Percentiles rank a stretch among this genome's conserved stretches.
Evolutionary conservation across 2,888 invertebrate genomes (phyloP).

Genomic region (Agrenia bidenticulata): DNA sequence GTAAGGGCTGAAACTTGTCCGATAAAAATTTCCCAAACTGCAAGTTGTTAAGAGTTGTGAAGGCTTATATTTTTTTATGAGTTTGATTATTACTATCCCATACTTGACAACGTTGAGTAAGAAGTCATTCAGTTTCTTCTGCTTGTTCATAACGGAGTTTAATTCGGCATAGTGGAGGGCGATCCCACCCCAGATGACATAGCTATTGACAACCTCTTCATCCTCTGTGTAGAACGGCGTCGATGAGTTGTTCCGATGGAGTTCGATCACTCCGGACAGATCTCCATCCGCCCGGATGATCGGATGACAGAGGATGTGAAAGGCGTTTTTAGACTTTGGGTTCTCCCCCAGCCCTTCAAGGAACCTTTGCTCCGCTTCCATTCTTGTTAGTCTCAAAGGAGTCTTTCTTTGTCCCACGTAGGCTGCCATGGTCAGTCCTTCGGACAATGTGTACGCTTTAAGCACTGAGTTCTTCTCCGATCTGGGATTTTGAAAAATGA

Average conservation of each 20-base stretch:
- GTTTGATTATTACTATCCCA: constrained; percentile 54
- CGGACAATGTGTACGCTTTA: constrained; percentile 34
- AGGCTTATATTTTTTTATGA: constrained; percentile 17
- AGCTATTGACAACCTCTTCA: constrained; percentile 68
- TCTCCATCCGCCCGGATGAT: constrained; percentile 66
- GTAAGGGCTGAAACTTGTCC: too few relatives aligned
- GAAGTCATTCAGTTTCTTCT: constrained; percentile 73
- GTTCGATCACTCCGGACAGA: constrained; percentile 68
- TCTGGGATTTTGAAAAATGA: too few relatives aligned
- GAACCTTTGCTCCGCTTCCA: constrained; percentile 60
- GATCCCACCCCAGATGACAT: constrained; percentile 70
- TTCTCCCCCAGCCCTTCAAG: constrained; percentile 55
- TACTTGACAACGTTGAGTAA: constrained; percentile 78
- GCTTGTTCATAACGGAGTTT: constrained; percentile 69
- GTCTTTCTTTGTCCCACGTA: constrained; percentile 57
- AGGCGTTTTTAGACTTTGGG: constrained; percentile 27
- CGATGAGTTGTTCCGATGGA: constrained; percentile 62
- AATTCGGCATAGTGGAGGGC: constrained; percentile 70
- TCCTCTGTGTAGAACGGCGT: constrained; percentile 65
- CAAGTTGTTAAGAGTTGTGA: too few relatives aligned
- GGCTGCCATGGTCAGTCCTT: constrained; percentile 55
- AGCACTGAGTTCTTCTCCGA: too few relatives aligned
- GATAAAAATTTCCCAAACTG: too few relatives aligned
- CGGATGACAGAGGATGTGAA: constrained; percentile 60
- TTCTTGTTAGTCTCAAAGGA: constrained; percentile 59